A percentile compares a stretch with the other conserved stretches of the same genome.
These are phyloP conservation scores for Anaspis maculata DNA, from an alignment of 2,888 invertebrate species.

Conservation along the genomic window DNA sequence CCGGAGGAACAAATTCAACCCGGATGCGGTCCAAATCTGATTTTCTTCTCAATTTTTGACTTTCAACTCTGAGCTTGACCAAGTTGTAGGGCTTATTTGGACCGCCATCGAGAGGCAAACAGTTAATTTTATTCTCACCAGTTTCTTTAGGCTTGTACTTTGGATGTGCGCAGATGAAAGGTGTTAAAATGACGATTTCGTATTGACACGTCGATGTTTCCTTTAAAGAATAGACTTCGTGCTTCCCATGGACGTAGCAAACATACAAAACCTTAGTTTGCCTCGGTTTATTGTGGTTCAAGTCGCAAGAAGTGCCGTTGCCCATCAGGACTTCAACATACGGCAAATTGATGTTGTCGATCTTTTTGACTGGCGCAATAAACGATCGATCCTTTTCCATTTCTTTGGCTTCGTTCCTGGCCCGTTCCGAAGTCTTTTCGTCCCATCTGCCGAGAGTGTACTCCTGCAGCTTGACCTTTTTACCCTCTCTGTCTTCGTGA, in stretches of 20 bases:
- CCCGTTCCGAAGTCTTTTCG: conserved; percentile 52
- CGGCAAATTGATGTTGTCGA: conserved; percentile 83
- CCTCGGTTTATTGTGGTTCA: conserved; percentile 72
- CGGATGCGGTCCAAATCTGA: conserved; percentile 43
- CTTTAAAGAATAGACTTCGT: conserved; percentile 87
- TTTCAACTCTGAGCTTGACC: conserved; percentile 63
- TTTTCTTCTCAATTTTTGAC: conserved; percentile 58
- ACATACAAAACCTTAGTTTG: conserved; percentile 77
- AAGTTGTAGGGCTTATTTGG: conserved; percentile 67
- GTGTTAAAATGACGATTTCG: conserved; percentile 83
- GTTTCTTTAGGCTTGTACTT: conserved; percentile 73
- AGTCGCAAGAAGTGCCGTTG: conserved; percentile 86
- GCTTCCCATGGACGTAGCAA: conserved; percentile 80
- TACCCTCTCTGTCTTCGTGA: conserved; percentile 89
- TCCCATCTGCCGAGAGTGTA: conserved; percentile 77
- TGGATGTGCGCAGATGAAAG: conserved; percentile 81
- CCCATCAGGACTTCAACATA: conserved; percentile 81
- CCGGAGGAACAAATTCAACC: conserved; percentile 58
- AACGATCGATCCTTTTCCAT: conserved; percentile 45
- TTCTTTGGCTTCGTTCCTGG: conserved; percentile 45
- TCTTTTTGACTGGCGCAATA: conserved; percentile 54
- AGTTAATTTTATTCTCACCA: conserved; percentile 69
- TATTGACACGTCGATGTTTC: conserved; percentile 93
- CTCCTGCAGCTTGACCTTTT: conserved; percentile 74
- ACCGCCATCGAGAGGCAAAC: conserved; percentile 57